phyloP scores from a whole-genome alignment of 2,888 invertebrate species.

The Sarcophaga variegata region DNA sequence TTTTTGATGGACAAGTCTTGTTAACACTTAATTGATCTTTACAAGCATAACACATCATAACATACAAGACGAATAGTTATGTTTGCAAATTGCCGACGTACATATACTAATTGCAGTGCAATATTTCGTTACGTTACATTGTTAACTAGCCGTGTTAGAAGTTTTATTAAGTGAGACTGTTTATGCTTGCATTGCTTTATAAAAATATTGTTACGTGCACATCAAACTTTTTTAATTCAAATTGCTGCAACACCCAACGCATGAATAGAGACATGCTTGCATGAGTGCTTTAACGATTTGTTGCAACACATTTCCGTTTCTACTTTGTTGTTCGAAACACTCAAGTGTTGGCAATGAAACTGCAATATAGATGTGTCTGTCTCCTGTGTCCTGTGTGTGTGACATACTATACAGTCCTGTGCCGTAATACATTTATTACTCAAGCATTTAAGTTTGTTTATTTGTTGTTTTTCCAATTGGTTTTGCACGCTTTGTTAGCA shows the following conservation, averaged over 20 bases:
- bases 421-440: background rate
- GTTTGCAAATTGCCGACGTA: too few relatives aligned
- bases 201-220: too few relatives aligned
- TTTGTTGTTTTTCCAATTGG: background rate
- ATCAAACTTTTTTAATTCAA: background rate
- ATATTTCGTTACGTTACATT: too few relatives aligned
- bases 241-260: background rate
- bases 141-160: too few relatives aligned
- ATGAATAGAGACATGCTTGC: background rate
- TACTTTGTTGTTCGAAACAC: background rate
- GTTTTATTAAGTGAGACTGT: too few relatives aligned
- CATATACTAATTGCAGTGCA: too few relatives aligned
- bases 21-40: too few relatives aligned
- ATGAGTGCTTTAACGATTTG: background rate
- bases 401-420: background rate
- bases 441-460: background rate
- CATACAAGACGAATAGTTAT: too few relatives aligned
- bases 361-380: background rate
- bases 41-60: too few relatives aligned
- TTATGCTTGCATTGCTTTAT: too few relatives aligned
- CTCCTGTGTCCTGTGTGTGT: background rate
- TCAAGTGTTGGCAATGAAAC: background rate
- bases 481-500: slow-evolving; percentile 21
- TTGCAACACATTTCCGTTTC: background rate
- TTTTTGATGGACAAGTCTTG: too few relatives aligned